These are phyloP conservation scores for Platanista minor DNA, from an alignment of 2,113 vertebrate genomes.

Conservation along the genomic window DNA sequence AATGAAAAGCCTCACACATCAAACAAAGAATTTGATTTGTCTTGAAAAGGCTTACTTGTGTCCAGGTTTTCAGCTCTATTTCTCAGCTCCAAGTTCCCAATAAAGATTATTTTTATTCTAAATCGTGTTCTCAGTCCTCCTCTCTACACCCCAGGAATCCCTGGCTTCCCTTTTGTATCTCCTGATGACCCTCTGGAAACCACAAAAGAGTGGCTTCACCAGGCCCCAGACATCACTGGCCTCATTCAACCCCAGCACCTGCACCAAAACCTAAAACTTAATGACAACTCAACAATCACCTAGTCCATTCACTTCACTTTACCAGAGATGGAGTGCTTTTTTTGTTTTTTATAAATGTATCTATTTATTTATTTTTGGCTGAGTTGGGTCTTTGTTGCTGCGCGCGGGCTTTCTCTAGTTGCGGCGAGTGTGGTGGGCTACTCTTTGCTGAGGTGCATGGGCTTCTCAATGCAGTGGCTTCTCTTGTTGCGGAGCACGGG, in stretches of 20 bases:
- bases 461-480: too few relatives aligned
- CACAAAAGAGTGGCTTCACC: neutral
- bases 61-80: neutral
- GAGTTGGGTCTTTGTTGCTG: too few relatives aligned
- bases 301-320: neutral
- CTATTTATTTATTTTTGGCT: too few relatives aligned
- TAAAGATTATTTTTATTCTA: neutral
- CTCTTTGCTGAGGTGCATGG: too few relatives aligned
- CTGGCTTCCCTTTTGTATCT: neutral
- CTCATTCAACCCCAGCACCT: neutral
- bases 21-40: neutral
- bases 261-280: neutral
- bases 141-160: neutral
- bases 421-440: too few relatives aligned
- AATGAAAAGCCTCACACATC: neutral
- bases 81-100: neutral
- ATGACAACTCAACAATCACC: neutral
- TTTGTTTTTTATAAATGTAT: too few relatives aligned
- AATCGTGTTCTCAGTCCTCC: neutral
- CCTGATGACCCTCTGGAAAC: neutral
- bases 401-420: too few relatives aligned
- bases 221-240: neutral
- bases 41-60: neutral
- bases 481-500: too few relatives aligned
- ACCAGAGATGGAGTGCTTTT: neutral